These are phyloP conservation scores for Microplitis mediator DNA, from an alignment of 1,140 invertebrate genomes.

Conservation along the genomic window DNA sequence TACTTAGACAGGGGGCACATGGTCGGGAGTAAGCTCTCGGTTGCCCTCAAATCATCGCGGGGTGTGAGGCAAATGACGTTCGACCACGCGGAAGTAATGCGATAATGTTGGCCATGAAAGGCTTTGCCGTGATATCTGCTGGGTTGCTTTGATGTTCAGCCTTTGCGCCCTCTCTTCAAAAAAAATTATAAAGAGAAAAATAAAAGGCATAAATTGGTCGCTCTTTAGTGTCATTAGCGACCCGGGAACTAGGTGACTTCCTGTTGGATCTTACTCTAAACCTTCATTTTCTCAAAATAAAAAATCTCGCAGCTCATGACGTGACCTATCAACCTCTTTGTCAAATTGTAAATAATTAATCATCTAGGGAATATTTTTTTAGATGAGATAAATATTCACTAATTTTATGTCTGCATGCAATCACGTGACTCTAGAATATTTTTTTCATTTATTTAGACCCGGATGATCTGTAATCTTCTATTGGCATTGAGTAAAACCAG, in stretches of 20 bases:
- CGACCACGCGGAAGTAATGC: slow-evolving; percentile 54
- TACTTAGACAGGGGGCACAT: background rate
- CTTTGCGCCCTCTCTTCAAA: slow-evolving; percentile 21
- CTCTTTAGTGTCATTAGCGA: background rate
- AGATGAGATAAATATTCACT: background rate
- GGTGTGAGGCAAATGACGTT: slow-evolving; percentile 53
- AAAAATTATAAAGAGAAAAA: background rate
- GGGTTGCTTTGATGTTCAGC: slow-evolving; percentile 50
- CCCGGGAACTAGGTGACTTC: background rate
- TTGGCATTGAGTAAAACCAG: slow-evolving; percentile 48
- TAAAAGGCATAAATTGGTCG: background rate
- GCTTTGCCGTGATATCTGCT: slow-evolving; percentile 43
- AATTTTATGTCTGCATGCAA: no score
- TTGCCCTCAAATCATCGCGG: slow-evolving; percentile 58
- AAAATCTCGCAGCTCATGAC: no score
- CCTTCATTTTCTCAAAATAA: no score
- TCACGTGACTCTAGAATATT: background rate
- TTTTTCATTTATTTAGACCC: background rate
- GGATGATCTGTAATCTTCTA: slow-evolving; percentile 37
- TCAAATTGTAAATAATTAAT: no score
- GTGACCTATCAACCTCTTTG: no score
- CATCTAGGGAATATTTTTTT: no score
- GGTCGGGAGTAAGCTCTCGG: slow-evolving; percentile 39
- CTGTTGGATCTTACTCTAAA: background rate
- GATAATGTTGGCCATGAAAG: slow-evolving; percentile 55